Evolutionary conservation across 2,888 invertebrate species (phyloP), one percentile per base, ranked within the genome.

Genomic region (Polyploca ridens): DNA sequence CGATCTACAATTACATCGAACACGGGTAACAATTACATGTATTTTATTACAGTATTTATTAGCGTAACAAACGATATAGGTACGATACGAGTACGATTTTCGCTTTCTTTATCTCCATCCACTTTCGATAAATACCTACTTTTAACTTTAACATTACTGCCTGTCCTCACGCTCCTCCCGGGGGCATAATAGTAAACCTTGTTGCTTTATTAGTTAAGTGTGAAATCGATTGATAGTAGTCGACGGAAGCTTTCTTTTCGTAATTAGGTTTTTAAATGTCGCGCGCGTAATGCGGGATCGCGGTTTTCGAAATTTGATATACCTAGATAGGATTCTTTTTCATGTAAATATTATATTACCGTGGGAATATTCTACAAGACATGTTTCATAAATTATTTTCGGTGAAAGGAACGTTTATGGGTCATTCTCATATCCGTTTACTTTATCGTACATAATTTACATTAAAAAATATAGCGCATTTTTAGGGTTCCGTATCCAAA

Each of bases 261-360:
- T 78, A 78, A 78, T 79, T 75, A 77, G 78, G 75, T 72, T 76
- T 74, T 74, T 71, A 75, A 79, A 74, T 76, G 76, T 76, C 76
- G 73, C 78, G 74, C 76, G 75, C 73, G 46, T n/a, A 46, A 44
- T 14, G 77, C 68, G 68, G 67, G 41, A 27, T 44, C 5, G 13
- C 0, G 8, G 35, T 44, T 0, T 19, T 19, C 1, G 16, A 44
- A 11, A 41, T 16, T 35, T 41, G 27, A 41, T 60, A 41, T n/a
- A 60, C 4, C n/a, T n/a, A 14, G 3, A 41, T 19, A 14, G 33
- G 46, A 0, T 46, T n/a, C 7, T 7, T 14, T 54, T 54, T 54
- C 54, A 19, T 54, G 10, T 19, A 54, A 19, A 54, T 54, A 54
- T 46, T 46, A 54, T 54, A 54, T 46, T 46, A 7, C n/a, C 54